Base-by-base conservation (phyloP, 92 coral and sea anemone species). In the Anthopleura xanthogrammica region DNA sequence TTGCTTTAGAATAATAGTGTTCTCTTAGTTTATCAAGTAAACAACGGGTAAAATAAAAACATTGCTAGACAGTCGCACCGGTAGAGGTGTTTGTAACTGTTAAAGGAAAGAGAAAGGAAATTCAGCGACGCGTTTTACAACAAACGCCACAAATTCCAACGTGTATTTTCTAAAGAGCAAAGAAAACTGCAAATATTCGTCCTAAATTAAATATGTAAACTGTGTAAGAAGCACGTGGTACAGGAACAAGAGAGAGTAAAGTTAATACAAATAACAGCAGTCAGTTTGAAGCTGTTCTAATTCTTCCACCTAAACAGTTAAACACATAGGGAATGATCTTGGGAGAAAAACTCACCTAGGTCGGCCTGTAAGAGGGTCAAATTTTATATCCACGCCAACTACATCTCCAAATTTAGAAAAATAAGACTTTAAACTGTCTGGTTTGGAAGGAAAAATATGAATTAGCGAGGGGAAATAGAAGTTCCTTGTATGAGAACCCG, bases 371-470 rank as follows among this genome's bases (percentile, higher is more conserved):
- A 94, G 76, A 16, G 95, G 92, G 75, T 97, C 99, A 83, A 92
- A 87, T 85, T 97, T 97, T 22, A 97, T 93, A 83, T 97, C 98
- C 46, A 93, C 95, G 42, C 95, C 99, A 70, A 94, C 86, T 64
- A 97, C 94, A 65, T 97, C 99, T 56, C 99, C 99, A 81, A 86
- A 97, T 80, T 85, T 87, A 23, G 89, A 80, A 85, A 97, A 97
- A 78, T 97, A 97, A n/a, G 86, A 86, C 76, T 92, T 92, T 80
- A 97, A 86, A 50, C 92, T 86, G 74, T 92, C 99, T 97, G 88
- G 52, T 88, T 77, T 77, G 76, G 82, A 83, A 57, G 75, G 52
- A 75, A 89, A 64, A 50, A 16, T 29, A 40, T 66, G 23, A n/a
- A 60, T 50, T 48, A 78, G 77, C 36, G 40, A 72, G 68, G 71